Evolutionary conservation across 2,888 invertebrate species (phyloP).

Genomic region (Boloria selene): DNA sequence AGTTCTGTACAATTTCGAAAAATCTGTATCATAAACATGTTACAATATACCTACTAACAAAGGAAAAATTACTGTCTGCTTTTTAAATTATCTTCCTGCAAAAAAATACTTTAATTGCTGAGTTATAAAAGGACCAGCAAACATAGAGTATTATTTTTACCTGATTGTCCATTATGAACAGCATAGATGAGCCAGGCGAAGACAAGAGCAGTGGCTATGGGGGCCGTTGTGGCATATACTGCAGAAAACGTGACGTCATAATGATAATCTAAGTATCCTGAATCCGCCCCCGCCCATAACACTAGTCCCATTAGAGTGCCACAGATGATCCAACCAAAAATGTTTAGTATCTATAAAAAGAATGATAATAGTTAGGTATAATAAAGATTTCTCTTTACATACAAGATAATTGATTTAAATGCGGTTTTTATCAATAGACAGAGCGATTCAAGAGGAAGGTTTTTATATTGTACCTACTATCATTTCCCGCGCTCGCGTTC

Average conservation of each 20-base stretch:
- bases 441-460: too few relatives aligned
- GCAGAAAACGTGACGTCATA: slow-evolving; percentile 84
- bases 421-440: too few relatives aligned
- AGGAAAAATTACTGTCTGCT: too few relatives aligned
- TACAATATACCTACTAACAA: too few relatives aligned
- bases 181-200: slow-evolving; percentile 86
- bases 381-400: too few relatives aligned
- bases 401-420: too few relatives aligned
- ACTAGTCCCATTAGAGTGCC: slow-evolving; percentile 73
- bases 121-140: neutral
- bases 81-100: too few relatives aligned
- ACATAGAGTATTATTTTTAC: slow-evolving; percentile 58
- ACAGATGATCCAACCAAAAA: slow-evolving; percentile 81
- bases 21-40: too few relatives aligned
- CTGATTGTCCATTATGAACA: slow-evolving; percentile 79
- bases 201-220: slow-evolving; percentile 83
- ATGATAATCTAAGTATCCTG: slow-evolving; percentile 82
- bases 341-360: slow-evolving; percentile 66
- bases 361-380: neutral
- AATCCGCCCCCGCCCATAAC: slow-evolving; percentile 83
- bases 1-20: too few relatives aligned
- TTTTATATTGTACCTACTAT: too few relatives aligned
- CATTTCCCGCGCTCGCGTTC: too few relatives aligned
- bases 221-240: slow-evolving; percentile 84
- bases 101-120: too few relatives aligned